Evolutionary conservation across 2,797 vertebrate species (phyloP), one percentile per base, ranked within the genome.

Genomic region (Sebastes miniatus): DNA sequence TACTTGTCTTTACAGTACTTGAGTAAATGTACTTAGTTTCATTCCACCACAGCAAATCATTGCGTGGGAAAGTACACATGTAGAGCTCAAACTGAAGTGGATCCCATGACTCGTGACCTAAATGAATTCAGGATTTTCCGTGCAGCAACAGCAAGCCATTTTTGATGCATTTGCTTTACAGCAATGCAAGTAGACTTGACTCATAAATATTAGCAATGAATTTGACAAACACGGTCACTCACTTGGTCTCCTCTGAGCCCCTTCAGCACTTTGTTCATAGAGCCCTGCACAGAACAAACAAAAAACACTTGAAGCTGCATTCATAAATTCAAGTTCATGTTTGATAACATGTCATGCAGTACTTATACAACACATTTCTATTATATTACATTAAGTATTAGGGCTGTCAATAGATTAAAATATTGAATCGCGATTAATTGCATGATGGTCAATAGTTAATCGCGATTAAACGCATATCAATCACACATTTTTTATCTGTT

Each of bases 201-300:
- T 22, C 47, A 73, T 3, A 27, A 2, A 69, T 58, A 34, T 70
- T 8, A 36, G 16, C 24, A 57, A n/a, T 25, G 4, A 2, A 64
- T 67, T 11, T 43, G 4, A 69, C 1, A 77, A 69, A 75, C 43
- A 66, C 1, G 18, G 16, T 25, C 25, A 89, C 95, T 94, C 81
- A 96, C 96, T 54, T 86, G 87, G 13, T 97, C 95, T 87, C 98
- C 98, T 90, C 95, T 97, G 81, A 96, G 70, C 85, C 98, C 98
- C 47, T 96, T 97, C 67, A 96, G 93, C 6, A 95, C 92, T 88
- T 95, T 93, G 69, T 94, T 95, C 83, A 95, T 95, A 27, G 94
- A 95, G 70, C 98, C 98, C 98, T 99, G 94, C 11, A 85, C 32
- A 77, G 68, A 81, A 83, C 18, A 68, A 81, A 76, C 16, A 71